Percentiles rank a stretch among this genome's conserved stretches.
These are phyloP conservation scores for Archivesica marissinica DNA, from an alignment of 1,140 invertebrate genomes.

Conservation along the genomic window DNA sequence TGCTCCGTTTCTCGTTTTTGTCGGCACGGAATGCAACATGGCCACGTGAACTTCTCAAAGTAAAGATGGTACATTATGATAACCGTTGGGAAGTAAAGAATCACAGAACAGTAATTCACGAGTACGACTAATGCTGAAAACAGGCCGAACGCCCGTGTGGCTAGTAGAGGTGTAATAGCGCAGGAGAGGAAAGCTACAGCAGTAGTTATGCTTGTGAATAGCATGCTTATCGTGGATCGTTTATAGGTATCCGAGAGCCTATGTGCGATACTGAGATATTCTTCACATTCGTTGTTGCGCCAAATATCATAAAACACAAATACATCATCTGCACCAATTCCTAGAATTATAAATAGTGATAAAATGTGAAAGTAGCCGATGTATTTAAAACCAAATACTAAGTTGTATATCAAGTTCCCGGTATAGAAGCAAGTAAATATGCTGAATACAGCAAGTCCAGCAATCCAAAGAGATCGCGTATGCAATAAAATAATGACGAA, in stretches of 20 bases:
- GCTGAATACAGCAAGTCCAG: constrained; percentile 61
- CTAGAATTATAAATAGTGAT: constrained; percentile 74
- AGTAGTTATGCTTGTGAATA: constrained; percentile 74
- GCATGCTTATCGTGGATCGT: constrained; percentile 67
- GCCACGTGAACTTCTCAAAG: constrained; percentile 50
- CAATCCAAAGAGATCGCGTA: constrained; percentile 70
- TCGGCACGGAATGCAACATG: constrained; percentile 26
- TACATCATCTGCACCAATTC: constrained; percentile 73
- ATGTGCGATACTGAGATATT: constrained; percentile 63
- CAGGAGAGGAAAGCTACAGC: constrained; percentile 72
- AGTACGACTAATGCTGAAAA: constrained; percentile 75
- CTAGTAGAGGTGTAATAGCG: constrained; percentile 70
- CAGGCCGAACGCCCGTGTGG: constrained; percentile 71
- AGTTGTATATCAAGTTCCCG: constrained; percentile 71
- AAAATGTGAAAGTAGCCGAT: constrained; percentile 73
- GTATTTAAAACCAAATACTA: neutral
- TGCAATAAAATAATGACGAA: constrained; percentile 70
- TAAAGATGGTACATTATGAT: constrained; percentile 72
- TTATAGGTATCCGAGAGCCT: constrained; percentile 65
- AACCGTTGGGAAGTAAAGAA: constrained; percentile 76
- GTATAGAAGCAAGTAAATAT: constrained; percentile 68
- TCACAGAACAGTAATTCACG: constrained; percentile 75
- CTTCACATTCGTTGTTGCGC: constrained; percentile 54
- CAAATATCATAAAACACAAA: constrained; percentile 75
- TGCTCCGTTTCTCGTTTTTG: neutral